Percentiles rank a stretch among this genome's conserved stretches.
Evolutionary conservation across 2,797 vertebrate species (phyloP).

Genomic region (Crocodylus rhombifer): DNA sequence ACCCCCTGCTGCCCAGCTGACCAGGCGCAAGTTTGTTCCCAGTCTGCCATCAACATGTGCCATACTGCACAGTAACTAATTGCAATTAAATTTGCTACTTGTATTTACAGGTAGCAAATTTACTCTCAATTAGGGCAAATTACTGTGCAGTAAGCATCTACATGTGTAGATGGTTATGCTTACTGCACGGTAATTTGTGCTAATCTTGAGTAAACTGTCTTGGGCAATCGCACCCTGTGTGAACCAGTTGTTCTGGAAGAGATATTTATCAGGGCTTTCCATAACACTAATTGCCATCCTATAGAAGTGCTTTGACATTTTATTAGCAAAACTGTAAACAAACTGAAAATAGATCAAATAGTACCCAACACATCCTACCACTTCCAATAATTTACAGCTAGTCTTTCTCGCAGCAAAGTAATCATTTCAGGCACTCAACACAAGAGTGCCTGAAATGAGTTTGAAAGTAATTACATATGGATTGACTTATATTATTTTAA

Average conservation of each 20-base stretch:
- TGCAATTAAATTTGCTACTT: too few species aligned
- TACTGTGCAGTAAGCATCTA: too few species aligned
- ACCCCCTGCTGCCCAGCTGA: too few species aligned
- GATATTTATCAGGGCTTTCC: neutral
- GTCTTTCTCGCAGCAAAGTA: neutral
- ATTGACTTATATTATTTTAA: neutral
- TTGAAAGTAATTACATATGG: neutral
- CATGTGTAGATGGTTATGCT: too few species aligned
- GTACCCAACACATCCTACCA: neutral
- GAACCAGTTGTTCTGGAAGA: neutral
- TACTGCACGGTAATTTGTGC: too few species aligned
- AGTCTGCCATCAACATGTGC: neutral
- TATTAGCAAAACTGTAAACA: neutral
- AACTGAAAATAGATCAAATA: neutral
- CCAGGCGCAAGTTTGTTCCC: too few species aligned
- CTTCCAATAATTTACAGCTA: neutral
- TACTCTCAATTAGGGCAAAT: too few species aligned
- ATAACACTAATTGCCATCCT: neutral
- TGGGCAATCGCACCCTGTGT: neutral
- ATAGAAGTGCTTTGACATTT: neutral
- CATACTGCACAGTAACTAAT: too few species aligned
- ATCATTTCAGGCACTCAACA: neutral
- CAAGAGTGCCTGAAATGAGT: neutral
- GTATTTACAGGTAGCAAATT: too few species aligned
- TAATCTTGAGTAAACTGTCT: too few species aligned